phyloP scores from a whole-genome alignment of 2,888 invertebrate genomes.

The Oscheius sp. region DNA sequence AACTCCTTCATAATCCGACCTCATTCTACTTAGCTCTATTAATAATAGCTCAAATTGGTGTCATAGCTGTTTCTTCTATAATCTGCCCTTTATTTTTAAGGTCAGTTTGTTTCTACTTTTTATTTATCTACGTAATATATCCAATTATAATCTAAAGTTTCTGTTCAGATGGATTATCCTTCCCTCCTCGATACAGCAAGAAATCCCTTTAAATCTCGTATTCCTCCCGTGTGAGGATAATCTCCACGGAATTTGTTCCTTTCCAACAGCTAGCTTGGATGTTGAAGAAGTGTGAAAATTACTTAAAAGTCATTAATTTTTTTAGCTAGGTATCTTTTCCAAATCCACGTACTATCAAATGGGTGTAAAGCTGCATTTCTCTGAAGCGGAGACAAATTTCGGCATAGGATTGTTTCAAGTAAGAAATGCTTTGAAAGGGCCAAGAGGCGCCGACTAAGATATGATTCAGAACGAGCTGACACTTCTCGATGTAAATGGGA shows the following conservation, averaged over 20 bases:
- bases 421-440: not conserved
- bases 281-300: slow-evolving; percentile 48
- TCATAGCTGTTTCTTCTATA: not conserved
- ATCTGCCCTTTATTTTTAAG: slow-evolving; percentile 13
- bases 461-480: slow-evolving; percentile 44
- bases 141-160: not conserved
- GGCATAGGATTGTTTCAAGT: slow-evolving; percentile 55
- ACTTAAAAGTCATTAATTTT: not conserved
- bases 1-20: slow-evolving; percentile 15
- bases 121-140: not conserved
- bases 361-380: slow-evolving; percentile 48
- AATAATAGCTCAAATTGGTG: not conserved
- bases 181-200: slow-evolving; percentile 52
- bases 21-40: slow-evolving; percentile 23
- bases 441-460: not conserved
- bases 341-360: slow-evolving; percentile 45
- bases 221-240: slow-evolving; percentile 65
- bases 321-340: slow-evolving; percentile 41
- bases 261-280: slow-evolving; percentile 62
- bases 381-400: slow-evolving; percentile 46
- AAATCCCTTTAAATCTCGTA: slow-evolving; percentile 63
- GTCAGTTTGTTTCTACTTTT: not conserved
- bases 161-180: slow-evolving; percentile 45
- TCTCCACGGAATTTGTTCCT: slow-evolving; percentile 69
- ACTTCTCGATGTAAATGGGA: slow-evolving; percentile 41